Base-by-base conservation (phyloP, 2,888 invertebrate species). In the Sialis lutaria region DNA sequence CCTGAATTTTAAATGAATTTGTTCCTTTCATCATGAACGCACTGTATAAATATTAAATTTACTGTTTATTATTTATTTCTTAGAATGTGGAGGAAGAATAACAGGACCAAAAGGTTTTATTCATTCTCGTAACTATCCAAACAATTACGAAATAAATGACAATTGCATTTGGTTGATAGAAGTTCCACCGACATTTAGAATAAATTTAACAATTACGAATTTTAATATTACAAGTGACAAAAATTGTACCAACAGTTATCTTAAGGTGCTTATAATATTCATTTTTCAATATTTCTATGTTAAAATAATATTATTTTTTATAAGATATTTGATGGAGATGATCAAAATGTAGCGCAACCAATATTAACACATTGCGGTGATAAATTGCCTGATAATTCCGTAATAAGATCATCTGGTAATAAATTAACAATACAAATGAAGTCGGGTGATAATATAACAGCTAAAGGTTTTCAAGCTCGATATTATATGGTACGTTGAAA, bases 91-190 rank as follows among this genome's bases (percentile, higher is more conserved):
- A 2, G 91, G 91, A 1, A 63, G 56, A 48, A 72, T 82, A 50
- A 64, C 63, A 1, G 61, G 78, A 0, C 63, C 67, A 1, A 66
- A 67, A 5, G 92, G 91, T 1, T 59, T 64, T 0, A 77, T 95
- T 49, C 71, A 76, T 55, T 88, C 91, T 0, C 78, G 82, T 7
- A 85, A 89, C 58, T 95, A 86, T 64, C 95, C 95, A 0, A 63
- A 73, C 47, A 78, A 80, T 56, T 93, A 91, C 65, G 82, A 82
- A 1, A 63, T 67, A 42, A 73, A 77, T 55, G 70, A 80, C 48
- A 73, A 82, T 51, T 95, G 95, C 58, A 73, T 75, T 46, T 95
- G 90, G 88, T 61, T 71, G 8, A 75, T 95, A 48, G 65, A 67
- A 40, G 77, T 86, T 1, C 73, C 81, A 42, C 57, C 61, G 49